A percentile compares a stretch with the other conserved stretches of the same genome.
Conservation (phyloP, 2,888 invertebrate genomes). For the Drosophila crucigera region DNA sequence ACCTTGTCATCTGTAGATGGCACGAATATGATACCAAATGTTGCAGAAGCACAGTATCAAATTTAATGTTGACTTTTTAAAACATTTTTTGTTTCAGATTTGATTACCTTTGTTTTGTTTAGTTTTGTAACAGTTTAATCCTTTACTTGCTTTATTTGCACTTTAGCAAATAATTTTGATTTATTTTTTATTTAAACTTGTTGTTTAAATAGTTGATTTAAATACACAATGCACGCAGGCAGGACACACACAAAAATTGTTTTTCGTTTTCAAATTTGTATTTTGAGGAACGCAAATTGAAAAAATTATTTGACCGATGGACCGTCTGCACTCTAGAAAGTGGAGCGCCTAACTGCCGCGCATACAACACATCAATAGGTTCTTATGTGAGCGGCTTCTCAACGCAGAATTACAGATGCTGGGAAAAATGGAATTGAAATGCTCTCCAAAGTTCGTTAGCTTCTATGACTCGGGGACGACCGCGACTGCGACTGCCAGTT, state of each 20-base stretch:
- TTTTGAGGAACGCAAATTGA: constrained; percentile 9
- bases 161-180: constrained; percentile 17
- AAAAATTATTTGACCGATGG: constrained; percentile 50
- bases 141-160: constrained; percentile 43
- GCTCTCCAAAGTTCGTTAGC: constrained; percentile 75
- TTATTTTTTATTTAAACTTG: constrained; percentile 1
- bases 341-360: constrained; percentile 77
- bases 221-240: constrained; percentile 43
- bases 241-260: constrained; percentile 56
- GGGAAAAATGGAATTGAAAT: constrained; percentile 59
- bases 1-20: constrained; percentile 67
- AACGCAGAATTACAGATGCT: constrained; percentile 55
- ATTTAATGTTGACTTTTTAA: not conserved
- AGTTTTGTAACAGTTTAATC: constrained; percentile 21
- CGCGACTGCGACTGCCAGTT: constrained; percentile 76
- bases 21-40: constrained; percentile 47
- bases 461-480: constrained; percentile 53
- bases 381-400: constrained; percentile 69
- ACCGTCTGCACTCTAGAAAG: constrained; percentile 76
- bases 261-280: constrained; percentile 21
- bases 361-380: constrained; percentile 66
- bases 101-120: constrained; percentile 43
- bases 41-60: constrained; percentile 18
- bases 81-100: constrained; percentile 6
- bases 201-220: constrained; percentile 13